Evolutionary conservation across 1,140 invertebrate genomes (phyloP).

Genomic region (Mylabris phalerata): DNA sequence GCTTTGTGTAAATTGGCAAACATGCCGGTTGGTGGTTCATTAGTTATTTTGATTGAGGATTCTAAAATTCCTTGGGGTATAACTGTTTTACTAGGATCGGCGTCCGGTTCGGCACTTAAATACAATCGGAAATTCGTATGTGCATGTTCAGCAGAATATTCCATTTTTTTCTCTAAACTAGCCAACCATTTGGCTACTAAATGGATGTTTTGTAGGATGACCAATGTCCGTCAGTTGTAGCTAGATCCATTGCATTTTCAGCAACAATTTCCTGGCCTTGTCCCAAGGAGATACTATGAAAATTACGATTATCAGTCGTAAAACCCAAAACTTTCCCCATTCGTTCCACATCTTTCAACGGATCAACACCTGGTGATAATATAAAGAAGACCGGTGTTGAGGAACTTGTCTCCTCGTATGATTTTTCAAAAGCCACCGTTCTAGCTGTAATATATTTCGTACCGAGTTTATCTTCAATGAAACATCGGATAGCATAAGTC

Average conservation of each 20-base stretch:
- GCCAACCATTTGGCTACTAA: constrained; percentile 84
- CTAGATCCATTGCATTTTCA: constrained; percentile 74
- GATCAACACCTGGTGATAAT: constrained; percentile 90
- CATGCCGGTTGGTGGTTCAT: constrained; percentile 93
- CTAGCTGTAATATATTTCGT: constrained; percentile 73
- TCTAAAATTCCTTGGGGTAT: constrained; percentile 79
- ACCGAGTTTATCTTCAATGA: constrained; percentile 82
- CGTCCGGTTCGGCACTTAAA: constrained; percentile 55
- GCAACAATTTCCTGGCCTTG: constrained; percentile 92
- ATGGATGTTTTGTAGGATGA: constrained; percentile 87
- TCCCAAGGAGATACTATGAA: constrained; percentile 89
- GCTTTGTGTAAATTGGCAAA: constrained; percentile 90
- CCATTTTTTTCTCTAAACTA: constrained; percentile 85
- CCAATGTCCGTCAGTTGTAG: constrained; percentile 79
- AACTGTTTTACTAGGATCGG: constrained; percentile 39
- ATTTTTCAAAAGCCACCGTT: constrained; percentile 73
- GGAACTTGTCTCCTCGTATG: constrained; percentile 78
- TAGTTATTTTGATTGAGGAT: constrained; percentile 92
- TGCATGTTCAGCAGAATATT: constrained; percentile 63
- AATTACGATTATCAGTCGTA: constrained; percentile 71
- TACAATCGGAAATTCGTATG: constrained; percentile 62
- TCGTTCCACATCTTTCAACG: constrained; percentile 82
- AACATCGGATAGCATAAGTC: constrained; percentile 67
- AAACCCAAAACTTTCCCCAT: constrained; percentile 75
- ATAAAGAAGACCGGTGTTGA: constrained; percentile 91